A percentile compares a stretch with the other conserved stretches of the same genome.
Evolutionary conservation across 2,797 vertebrate genomes (phyloP).

Genomic region (Coregonus suidteri): DNA sequence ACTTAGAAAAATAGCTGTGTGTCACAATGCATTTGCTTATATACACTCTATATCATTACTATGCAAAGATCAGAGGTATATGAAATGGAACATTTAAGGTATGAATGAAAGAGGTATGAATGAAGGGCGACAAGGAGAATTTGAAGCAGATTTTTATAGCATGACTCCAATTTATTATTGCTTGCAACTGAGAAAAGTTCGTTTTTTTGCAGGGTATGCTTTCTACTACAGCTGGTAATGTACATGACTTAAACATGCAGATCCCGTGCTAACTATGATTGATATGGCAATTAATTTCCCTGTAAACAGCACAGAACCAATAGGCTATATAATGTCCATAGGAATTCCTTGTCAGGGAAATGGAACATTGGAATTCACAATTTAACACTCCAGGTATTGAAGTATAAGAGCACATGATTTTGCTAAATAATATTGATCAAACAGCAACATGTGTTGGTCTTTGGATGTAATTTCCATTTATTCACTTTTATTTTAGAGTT

Average conservation of each 20-base stretch:
- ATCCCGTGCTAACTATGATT: neutral
- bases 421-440: neutral
- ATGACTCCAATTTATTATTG: neutral
- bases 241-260: neutral
- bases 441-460: neutral
- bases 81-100: neutral
- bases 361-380: neutral
- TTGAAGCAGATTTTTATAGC: neutral
- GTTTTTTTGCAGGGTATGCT: neutral
- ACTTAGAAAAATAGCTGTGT: slow-evolving; percentile 7
- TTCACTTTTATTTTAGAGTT: neutral
- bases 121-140: neutral
- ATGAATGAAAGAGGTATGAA: neutral
- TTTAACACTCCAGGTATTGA: neutral
- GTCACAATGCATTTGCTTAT: slow-evolving; percentile 10
- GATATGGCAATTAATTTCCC: neutral
- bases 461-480: neutral
- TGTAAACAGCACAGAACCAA: neutral
- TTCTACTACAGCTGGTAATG: neutral
- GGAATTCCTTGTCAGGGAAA: neutral
- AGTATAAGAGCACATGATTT: neutral
- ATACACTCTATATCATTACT: neutral
- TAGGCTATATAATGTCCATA: neutral
- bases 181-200: neutral
- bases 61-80: neutral